Conservation (phyloP, 37 sponge, comb jelly and placozoan species). For the Haliclona indistincta region DNA sequence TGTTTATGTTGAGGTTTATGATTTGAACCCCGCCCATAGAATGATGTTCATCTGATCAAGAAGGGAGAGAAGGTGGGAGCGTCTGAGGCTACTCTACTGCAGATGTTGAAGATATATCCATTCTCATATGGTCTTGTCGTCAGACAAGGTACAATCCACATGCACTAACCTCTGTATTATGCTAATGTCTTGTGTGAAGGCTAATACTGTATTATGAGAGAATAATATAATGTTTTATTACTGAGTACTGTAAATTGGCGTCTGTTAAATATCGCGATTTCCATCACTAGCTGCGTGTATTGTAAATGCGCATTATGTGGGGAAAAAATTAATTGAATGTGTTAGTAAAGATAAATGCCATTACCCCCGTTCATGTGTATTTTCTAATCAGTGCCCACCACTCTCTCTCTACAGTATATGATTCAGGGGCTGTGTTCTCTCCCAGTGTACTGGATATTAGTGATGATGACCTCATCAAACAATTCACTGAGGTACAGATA, state of each 20-base stretch:
- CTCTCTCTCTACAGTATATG: conserved; percentile 84
- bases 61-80: conserved; percentile 86
- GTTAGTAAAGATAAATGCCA: too few relatives aligned
- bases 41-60: conserved; percentile 91
- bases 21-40: too few relatives aligned
- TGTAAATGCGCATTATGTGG: too few relatives aligned
- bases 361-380: too few relatives aligned
- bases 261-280: too few relatives aligned
- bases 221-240: too few relatives aligned
- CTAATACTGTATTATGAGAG: too few relatives aligned
- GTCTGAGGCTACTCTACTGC: conserved; percentile 94
- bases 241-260: too few relatives aligned
- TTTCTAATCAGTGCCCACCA: too few relatives aligned
- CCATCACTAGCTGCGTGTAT: too few relatives aligned
- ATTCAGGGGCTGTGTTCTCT: conserved; percentile 84
- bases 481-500: conserved; percentile 58
- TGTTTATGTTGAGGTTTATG: too few relatives aligned
- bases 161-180: background rate
- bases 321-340: too few relatives aligned
- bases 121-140: conserved; percentile 92
- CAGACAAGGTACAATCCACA: conserved; percentile 41
- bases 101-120: conserved; percentile 98
- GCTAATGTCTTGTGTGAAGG: conserved; percentile 15
- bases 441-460: conserved; percentile 89
- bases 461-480: conserved; percentile 76